Percentiles rank a stretch among this genome's conserved stretches.
Conservation (phyloP, 1,140 invertebrate species). For the Cyclargus thomasi region DNA sequence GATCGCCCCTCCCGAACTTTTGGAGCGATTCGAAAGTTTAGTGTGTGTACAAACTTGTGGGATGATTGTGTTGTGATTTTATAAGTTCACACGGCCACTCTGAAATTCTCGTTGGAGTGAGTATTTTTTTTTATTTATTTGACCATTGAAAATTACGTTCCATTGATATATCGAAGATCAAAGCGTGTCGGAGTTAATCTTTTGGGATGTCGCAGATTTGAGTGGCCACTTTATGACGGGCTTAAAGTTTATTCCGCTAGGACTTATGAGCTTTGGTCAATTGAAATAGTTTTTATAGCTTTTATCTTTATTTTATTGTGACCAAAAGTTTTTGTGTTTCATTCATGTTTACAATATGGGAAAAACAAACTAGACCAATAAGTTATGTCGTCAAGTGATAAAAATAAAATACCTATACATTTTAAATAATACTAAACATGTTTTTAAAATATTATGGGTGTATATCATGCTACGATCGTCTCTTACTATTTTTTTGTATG, state of each 20-base stretch:
- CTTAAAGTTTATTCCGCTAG: constrained; percentile 42
- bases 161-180: constrained; percentile 45
- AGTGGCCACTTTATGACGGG: constrained; percentile 50
- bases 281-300: neutral
- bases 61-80: constrained; percentile 45
- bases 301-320: neutral
- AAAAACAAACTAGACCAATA: neutral
- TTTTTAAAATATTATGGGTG: too few relatives aligned
- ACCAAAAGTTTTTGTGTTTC: neutral
- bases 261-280: constrained; percentile 9
- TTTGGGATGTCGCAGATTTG: constrained; percentile 42
- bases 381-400: neutral
- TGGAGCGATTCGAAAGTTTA: constrained; percentile 29
- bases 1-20: constrained; percentile 49
- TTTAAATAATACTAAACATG: too few relatives aligned
- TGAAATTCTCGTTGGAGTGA: constrained; percentile 37
- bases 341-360: neutral
- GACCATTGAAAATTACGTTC: constrained; percentile 36
- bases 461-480: too few relatives aligned
- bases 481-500: too few relatives aligned
- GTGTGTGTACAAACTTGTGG: constrained; percentile 31
- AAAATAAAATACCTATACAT: neutral
- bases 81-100: constrained; percentile 36
- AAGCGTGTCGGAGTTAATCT: constrained; percentile 62
- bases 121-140: constrained; percentile 36